Conservation (phyloP, 2,888 invertebrate genomes). For the Protodeltote pygarga region DNA sequence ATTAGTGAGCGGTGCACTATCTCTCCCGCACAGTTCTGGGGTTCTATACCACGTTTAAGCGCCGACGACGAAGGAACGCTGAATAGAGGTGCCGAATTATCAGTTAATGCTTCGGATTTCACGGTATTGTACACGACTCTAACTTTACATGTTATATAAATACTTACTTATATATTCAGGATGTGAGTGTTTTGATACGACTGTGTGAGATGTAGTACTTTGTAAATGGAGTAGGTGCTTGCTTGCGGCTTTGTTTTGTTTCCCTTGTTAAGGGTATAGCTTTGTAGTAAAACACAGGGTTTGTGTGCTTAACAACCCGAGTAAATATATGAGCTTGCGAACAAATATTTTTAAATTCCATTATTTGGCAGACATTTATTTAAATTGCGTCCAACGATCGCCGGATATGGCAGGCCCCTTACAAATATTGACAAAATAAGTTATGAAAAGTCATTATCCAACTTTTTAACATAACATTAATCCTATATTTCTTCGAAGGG, state of each 20-base stretch:
- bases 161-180: no score
- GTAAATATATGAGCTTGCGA: no score
- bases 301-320: neutral
- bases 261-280: neutral
- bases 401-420: neutral
- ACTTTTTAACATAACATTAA: no score
- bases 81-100: constrained; percentile 36
- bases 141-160: constrained; percentile 39
- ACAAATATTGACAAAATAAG: neutral
- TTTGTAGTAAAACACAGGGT: neutral
- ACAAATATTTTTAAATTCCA: neutral
- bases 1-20: constrained; percentile 61
- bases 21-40: constrained; percentile 50
- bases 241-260: no score
- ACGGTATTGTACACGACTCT: constrained; percentile 26
- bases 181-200: constrained; percentile 19
- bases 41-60: constrained; percentile 38
- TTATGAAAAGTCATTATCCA: no score
- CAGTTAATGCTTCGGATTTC: constrained; percentile 40
- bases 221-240: constrained; percentile 15
- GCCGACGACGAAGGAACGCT: constrained; percentile 26
- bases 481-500: no score
- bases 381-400: neutral
- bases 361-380: neutral
- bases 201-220: constrained; percentile 17